These are phyloP conservation scores for Uloborus plumipes DNA, from an alignment of 2,888 invertebrate genomes.

Conservation along the genomic window DNA sequence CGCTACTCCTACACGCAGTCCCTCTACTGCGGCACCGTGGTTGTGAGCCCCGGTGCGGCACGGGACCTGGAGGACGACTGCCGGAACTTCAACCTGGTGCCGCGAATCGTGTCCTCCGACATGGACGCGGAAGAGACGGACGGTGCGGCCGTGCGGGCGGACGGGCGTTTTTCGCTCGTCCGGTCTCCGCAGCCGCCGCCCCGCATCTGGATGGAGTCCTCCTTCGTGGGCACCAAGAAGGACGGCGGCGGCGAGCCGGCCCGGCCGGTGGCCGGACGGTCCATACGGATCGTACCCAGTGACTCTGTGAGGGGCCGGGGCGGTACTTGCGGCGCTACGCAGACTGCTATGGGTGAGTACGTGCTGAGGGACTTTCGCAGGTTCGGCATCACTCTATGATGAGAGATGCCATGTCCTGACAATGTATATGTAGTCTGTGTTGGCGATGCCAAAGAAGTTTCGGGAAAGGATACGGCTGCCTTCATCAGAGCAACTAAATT, in stretches of 20 bases:
- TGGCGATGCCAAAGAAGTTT: too few relatives aligned
- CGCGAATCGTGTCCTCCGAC: constrained; percentile 4
- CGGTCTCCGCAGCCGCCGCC: constrained; percentile 65
- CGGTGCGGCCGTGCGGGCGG: neutral
- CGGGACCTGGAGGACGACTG: constrained; percentile 20
- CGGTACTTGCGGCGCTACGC: constrained; percentile 30
- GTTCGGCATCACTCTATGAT: constrained; percentile 59
- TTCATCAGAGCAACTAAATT: too few relatives aligned
- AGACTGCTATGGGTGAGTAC: constrained; percentile 62
- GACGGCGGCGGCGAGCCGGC: constrained; percentile 29
- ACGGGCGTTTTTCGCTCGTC: constrained; percentile 69
- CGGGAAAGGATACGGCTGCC: too few relatives aligned
- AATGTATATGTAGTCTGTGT: too few relatives aligned
- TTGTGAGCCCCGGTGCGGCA: constrained; percentile 32
- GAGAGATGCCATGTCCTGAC: neutral
- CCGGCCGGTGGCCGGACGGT: neutral
- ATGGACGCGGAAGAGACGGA: constrained; percentile 23
- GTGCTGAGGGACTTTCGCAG: constrained; percentile 62
- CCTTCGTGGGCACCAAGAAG: constrained; percentile 83
- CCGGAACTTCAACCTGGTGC: constrained; percentile 26
- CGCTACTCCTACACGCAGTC: constrained; percentile 78
- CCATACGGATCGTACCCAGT: constrained; percentile 52
- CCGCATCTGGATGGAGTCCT: constrained; percentile 92
- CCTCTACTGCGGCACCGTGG: constrained; percentile 47
- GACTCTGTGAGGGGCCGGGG: constrained; percentile 26